Evolutionary conservation across 2,888 invertebrate species (phyloP).

Genomic region (Drosophila bunnanda): DNA sequence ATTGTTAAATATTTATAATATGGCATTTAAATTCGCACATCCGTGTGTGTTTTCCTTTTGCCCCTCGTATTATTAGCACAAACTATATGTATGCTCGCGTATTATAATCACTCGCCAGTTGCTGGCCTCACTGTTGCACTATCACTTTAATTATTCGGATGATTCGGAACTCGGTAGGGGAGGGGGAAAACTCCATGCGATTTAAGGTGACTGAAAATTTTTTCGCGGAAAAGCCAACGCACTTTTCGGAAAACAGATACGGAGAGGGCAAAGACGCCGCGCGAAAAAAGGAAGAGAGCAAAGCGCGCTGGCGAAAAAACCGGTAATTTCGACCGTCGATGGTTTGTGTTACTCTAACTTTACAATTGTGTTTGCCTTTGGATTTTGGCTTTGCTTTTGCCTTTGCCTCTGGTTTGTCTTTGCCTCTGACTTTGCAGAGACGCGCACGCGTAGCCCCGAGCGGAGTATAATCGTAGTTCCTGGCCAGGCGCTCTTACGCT

Average conservation of each 20-base stretch:
- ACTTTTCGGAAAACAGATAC: conserved; percentile 64
- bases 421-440: conserved; percentile 27
- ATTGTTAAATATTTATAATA: conserved; percentile 46
- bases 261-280: conserved; percentile 56
- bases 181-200: conserved; percentile 1
- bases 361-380: conserved; percentile 31
- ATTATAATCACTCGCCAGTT: conserved; percentile 21
- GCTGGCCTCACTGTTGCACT: conserved; percentile 32
- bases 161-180: background rate
- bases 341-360: conserved; percentile 33
- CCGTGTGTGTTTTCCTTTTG: conserved; percentile 27
- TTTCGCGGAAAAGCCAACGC: conserved; percentile 66
- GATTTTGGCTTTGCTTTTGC: conserved; percentile 32
- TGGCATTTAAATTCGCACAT: conserved; percentile 34
- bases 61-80: conserved; percentile 26
- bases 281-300: conserved; percentile 62
- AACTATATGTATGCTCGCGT: conserved; percentile 3
- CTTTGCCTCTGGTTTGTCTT: conserved; percentile 18
- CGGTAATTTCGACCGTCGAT: conserved; percentile 65
- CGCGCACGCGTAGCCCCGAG: conserved; percentile 68
- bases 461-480: conserved; percentile 11
- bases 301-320: conserved; percentile 56
- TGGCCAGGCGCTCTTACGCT: conserved; percentile 49
- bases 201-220: conserved; percentile 13
- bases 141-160: conserved; percentile 24